Conservation (phyloP, 2,113 vertebrate genomes). For the Alectura lathami region DNA sequence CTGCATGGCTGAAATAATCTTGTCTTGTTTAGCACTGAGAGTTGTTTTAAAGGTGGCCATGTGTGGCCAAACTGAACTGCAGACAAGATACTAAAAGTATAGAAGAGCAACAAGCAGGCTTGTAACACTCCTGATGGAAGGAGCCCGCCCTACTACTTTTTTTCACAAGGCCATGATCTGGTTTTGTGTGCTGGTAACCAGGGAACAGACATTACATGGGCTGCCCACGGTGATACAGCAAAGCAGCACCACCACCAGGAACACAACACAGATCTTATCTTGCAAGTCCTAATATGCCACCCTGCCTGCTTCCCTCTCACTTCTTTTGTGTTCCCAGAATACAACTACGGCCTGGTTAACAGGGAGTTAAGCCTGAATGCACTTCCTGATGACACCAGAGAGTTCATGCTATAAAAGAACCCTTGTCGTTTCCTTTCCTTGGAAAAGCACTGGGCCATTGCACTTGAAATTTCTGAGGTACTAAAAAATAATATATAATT, state of each 20-base stretch:
- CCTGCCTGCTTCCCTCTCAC: not conserved
- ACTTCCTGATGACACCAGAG: not conserved
- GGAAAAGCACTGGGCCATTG: not conserved
- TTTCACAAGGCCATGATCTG: not conserved
- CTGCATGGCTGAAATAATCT: not conserved
- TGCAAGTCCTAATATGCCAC: not conserved
- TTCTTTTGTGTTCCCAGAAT: not conserved
- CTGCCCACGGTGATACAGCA: not conserved
- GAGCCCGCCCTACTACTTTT: not conserved
- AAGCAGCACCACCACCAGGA: not conserved
- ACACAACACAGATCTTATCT: not conserved
- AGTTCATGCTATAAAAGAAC: not conserved
- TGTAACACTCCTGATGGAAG: not conserved
- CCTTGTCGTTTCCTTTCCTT: not conserved
- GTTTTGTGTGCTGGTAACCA: not conserved
- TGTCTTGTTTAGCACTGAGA: not conserved
- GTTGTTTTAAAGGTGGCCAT: not conserved
- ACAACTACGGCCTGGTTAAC: not conserved
- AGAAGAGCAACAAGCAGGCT: not conserved
- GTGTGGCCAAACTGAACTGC: not conserved
- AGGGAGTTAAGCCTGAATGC: not conserved
- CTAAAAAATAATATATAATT: not conserved
- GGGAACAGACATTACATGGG: not conserved
- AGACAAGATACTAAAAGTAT: not conserved
- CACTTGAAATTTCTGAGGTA: not conserved